These are phyloP conservation scores for Muntiacus muntjak DNA, from an alignment of 2,113 vertebrate species.

Conservation along the genomic window DNA sequence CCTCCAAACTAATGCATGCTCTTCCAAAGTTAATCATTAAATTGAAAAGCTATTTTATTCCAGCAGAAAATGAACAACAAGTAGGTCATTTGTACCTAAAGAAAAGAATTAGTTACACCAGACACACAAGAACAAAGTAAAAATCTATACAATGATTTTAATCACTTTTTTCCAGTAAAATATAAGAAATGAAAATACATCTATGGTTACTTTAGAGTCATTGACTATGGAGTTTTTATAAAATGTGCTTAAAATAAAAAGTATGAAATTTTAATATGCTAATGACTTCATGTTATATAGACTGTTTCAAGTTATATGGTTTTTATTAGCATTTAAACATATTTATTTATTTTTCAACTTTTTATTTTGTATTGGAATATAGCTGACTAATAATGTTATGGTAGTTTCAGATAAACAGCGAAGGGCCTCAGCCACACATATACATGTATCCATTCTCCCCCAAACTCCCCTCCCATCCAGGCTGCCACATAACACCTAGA, in stretches of 20 bases:
- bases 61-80: slow-evolving; percentile 46
- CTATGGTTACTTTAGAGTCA: not conserved
- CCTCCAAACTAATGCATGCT: not conserved
- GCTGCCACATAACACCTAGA: not conserved
- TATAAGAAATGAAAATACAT: slow-evolving; percentile 47
- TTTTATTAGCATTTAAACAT: not conserved
- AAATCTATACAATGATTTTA: slow-evolving; percentile 4
- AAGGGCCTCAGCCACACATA: not conserved
- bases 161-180: slow-evolving; percentile 4
- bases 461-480: not conserved
- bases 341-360: not conserved
- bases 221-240: not conserved
- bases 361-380: not conserved
- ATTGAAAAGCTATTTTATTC: slow-evolving; percentile 63
- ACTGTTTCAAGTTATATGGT: not conserved
- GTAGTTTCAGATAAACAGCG: not conserved
- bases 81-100: not conserved
- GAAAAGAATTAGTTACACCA: not conserved
- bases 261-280: not conserved
- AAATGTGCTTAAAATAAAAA: not conserved
- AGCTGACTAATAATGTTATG: not conserved
- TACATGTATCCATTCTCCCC: not conserved
- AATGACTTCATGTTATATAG: slow-evolving; percentile 18
- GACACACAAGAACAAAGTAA: not conserved
- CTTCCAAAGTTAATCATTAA: slow-evolving; percentile 33